These are phyloP conservation scores for Hipposideros armiger DNA, from an alignment of 2,113 vertebrate genomes.

Conservation along the genomic window DNA sequence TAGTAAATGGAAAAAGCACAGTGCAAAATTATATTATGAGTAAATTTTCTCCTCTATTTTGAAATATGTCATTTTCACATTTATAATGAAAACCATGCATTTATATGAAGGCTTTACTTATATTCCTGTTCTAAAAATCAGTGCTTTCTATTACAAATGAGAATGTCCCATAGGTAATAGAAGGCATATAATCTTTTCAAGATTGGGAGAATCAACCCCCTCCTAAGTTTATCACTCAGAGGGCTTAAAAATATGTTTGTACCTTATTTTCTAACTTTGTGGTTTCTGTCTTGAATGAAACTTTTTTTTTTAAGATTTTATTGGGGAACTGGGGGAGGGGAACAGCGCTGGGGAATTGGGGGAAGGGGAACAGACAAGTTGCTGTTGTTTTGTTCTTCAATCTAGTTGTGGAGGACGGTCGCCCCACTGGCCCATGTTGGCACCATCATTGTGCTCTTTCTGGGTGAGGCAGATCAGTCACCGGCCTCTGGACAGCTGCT, in stretches of 20 bases:
- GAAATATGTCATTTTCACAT: conserved; percentile 48
- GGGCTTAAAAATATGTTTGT: neutral
- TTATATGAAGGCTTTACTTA: conserved; percentile 23
- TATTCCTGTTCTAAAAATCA: conserved; percentile 21
- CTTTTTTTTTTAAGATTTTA: neutral
- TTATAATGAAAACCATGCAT: conserved; percentile 69
- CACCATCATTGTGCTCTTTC: too few species aligned
- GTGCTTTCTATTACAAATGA: neutral
- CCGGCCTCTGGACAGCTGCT: too few species aligned
- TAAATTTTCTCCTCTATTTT: conserved; percentile 55
- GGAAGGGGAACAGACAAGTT: too few species aligned
- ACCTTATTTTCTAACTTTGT: neutral
- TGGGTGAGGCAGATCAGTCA: too few species aligned
- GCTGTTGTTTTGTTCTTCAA: too few species aligned
- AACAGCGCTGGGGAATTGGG: too few species aligned
- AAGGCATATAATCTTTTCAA: neutral
- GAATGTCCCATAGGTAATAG: neutral
- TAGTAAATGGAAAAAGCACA: conserved; percentile 11
- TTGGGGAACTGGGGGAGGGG: too few species aligned
- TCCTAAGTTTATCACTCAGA: neutral
- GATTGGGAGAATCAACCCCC: neutral
- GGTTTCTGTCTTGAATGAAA: conserved; percentile 22
- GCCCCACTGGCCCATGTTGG: too few species aligned
- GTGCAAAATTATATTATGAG: conserved; percentile 20
- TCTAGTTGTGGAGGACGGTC: too few species aligned